Evolutionary conservation across 1,140 invertebrate genomes (phyloP), one percentile per base, ranked within the genome.

Genomic region (Venturia canescens): DNA sequence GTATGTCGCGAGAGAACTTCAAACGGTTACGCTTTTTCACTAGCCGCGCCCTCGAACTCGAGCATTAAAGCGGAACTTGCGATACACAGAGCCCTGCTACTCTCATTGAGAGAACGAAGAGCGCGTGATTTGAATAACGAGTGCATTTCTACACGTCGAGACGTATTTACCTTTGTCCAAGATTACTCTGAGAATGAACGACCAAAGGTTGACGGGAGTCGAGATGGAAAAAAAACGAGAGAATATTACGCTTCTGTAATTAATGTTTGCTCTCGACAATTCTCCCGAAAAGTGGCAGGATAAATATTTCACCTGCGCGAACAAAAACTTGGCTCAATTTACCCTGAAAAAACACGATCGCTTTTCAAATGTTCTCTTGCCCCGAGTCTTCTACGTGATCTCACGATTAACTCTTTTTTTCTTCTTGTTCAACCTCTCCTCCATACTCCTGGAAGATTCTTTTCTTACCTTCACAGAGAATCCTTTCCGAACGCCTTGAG

Each of bases 221-320:
- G 50, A 53, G 50, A n/a, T 53, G n/a, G 4, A 53, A 11, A 21
- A 44, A 15, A 53, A 53, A 53, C 50, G 50, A 53, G 16, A 11
- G n/a, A 53, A 53, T 53, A 53, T 53, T 21, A 53, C 50, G 50
- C 50, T 53, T 53, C 50, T 53, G n/a, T 53, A 53, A 53, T 53
- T 53, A 53, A 53, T 53, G 50, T 53, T 53, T 53, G n/a, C 50
- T 53, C 50, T 9, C 18, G 1, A 4, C 18, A 3, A n/a, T 4
- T 63, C 13, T 63, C 3, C 13, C 21, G 21, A 63, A 15, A 63
- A 63, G 13, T 23, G 7, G 27, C n/a, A 63, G 3, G 13, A 63
- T 23, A 27, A 9, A 63, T 63, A 26, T 23, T 23, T 27, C 23
- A 63, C 1, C 50, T 7, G 3, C 3, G 3, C 1, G 50, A 6